Conservation (phyloP, 37 sponge, comb jelly and placozoan species). For the Bolinopsis microptera region DNA sequence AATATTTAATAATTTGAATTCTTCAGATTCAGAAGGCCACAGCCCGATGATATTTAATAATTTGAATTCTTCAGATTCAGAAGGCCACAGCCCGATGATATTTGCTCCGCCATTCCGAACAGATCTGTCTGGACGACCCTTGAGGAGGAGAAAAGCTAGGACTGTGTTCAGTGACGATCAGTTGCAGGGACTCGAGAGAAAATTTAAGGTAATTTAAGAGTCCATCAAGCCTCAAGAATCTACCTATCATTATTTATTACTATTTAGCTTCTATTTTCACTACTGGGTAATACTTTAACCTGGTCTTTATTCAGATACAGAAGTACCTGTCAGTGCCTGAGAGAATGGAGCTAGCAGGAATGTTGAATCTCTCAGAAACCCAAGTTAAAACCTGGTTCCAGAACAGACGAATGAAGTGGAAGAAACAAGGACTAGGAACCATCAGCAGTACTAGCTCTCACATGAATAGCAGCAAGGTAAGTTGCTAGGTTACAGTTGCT, state of each 20-base stretch:
- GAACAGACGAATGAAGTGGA: constrained; percentile 64
- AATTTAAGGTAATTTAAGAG: constrained; percentile 73
- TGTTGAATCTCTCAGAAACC: neutral
- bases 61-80: neutral
- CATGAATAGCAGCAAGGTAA: neutral
- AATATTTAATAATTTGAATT: neutral
- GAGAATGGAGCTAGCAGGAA: constrained; percentile 7
- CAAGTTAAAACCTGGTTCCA: constrained; percentile 65
- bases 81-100: constrained; percentile 12
- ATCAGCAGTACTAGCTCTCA: constrained; percentile 18
- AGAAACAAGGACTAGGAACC: constrained; percentile 1
- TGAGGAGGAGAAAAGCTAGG: constrained; percentile 75
- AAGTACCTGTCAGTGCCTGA: constrained; percentile 33
- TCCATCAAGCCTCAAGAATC: too few relatives aligned
- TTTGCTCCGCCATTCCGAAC: constrained; percentile 56
- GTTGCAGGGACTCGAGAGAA: constrained; percentile 82
- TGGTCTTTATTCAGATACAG: neutral
- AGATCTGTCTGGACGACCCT: neutral
- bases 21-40: neutral
- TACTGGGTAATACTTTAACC: too few relatives aligned
- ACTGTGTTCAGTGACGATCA: constrained; percentile 94
- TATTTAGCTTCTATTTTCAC: too few relatives aligned
- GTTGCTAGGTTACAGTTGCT: too few relatives aligned
- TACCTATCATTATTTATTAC: too few relatives aligned
- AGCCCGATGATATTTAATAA: neutral